Evolutionary conservation across 2,888 invertebrate species (phyloP).

Genomic region (Acleris sparsana): DNA sequence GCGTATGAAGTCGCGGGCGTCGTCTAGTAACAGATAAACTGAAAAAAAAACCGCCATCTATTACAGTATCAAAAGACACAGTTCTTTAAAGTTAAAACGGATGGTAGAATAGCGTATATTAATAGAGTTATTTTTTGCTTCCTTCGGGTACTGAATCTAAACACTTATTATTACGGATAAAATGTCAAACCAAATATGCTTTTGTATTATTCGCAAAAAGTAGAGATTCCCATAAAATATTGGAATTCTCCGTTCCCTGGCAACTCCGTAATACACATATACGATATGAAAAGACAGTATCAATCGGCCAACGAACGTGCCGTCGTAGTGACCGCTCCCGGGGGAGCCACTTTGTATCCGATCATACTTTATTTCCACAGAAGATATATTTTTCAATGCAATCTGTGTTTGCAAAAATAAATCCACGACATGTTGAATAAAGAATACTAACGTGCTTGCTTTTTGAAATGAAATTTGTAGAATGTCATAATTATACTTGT

Average conservation of each 20-base stretch:
- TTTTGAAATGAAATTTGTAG: too few relatives aligned
- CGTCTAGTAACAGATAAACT: too few relatives aligned
- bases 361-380: conserved; percentile 10
- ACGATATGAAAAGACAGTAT: conserved; percentile 27
- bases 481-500: too few relatives aligned
- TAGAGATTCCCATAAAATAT: not conserved
- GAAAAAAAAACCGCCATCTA: too few relatives aligned
- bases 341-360: conserved; percentile 13
- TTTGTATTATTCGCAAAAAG: not conserved
- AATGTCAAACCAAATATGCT: too few relatives aligned
- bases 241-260: not conserved
- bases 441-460: not conserved
- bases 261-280: conserved; percentile 8
- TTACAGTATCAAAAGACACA: too few relatives aligned
- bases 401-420: not conserved
- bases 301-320: conserved; percentile 29
- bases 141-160: too few relatives aligned
- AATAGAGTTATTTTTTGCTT: too few relatives aligned
- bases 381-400: conserved; percentile 9
- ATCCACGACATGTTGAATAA: not conserved
- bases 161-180: too few relatives aligned
- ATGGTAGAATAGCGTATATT: too few relatives aligned
- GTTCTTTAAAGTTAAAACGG: too few relatives aligned
- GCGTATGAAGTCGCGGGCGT: too few relatives aligned
- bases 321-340: conserved; percentile 24